Evolutionary conservation across 92 coral and sea anemone species (phyloP).

Genomic region (Ricordea florida): DNA sequence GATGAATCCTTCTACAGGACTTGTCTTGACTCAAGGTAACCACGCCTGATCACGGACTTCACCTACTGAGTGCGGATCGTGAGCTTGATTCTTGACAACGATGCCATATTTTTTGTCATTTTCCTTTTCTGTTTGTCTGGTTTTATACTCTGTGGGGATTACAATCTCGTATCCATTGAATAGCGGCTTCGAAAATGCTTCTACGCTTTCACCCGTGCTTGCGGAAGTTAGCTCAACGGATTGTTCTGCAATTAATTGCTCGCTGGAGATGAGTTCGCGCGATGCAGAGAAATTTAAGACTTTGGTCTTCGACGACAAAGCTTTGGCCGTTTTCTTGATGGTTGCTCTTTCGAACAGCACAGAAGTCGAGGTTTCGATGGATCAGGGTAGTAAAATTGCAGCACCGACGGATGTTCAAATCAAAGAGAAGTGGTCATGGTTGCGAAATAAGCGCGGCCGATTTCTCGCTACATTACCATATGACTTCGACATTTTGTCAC

Average conservation of each 20-base stretch:
- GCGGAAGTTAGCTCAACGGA: too few species aligned
- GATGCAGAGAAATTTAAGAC: constrained; percentile 7
- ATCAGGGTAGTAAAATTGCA: neutral
- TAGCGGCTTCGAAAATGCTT: too few species aligned
- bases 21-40: too few species aligned
- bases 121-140: too few species aligned
- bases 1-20: too few species aligned
- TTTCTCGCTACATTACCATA: constrained; percentile 94
- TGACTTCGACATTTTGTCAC: constrained; percentile 95
- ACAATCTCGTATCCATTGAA: too few species aligned
- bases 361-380: neutral
- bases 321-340: constrained; percentile 72
- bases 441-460: constrained; percentile 76
- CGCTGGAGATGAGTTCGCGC: neutral
- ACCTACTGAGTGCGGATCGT: too few species aligned
- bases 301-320: constrained; percentile 26
- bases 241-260: neutral
- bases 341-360: constrained; percentile 61
- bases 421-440: constrained; percentile 83
- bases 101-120: too few species aligned
- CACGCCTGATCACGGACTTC: too few species aligned
- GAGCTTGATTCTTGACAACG: too few species aligned
- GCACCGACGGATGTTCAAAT: constrained; percentile 10
- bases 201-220: too few species aligned
- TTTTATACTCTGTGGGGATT: too few species aligned